Evolutionary conservation across 2,888 invertebrate genomes (phyloP).

Genomic region (Drosophila nigricruria): DNA sequence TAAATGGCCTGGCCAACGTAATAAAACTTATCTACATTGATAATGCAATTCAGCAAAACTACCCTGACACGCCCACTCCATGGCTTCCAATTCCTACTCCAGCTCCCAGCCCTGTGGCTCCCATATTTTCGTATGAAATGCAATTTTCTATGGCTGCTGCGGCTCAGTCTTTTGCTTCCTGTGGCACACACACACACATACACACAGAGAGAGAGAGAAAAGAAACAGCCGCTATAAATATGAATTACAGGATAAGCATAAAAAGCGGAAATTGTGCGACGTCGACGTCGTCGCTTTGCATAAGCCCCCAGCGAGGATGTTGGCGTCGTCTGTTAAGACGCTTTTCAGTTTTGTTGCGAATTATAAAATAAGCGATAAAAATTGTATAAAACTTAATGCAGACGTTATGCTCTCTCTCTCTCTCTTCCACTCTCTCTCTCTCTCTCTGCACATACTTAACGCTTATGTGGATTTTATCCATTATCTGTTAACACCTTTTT

Average conservation of each 20-base stretch:
- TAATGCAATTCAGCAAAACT: slow-evolving; percentile 65
- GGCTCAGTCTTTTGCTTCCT: slow-evolving; percentile 59
- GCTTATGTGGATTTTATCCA: slow-evolving; percentile 71
- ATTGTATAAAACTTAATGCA: slow-evolving; percentile 79
- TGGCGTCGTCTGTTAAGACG: slow-evolving; percentile 59
- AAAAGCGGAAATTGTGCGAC: slow-evolving; percentile 84
- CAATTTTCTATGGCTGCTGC: slow-evolving; percentile 70
- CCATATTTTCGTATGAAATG: slow-evolving; percentile 55
- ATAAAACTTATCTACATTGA: slow-evolving; percentile 74
- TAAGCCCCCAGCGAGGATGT: slow-evolving; percentile 57
- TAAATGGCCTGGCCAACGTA: slow-evolving; percentile 37
- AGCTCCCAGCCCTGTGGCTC: slow-evolving; percentile 7
- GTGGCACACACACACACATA: slow-evolving; percentile 37
- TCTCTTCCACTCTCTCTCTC: background rate
- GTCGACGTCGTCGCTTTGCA: slow-evolving; percentile 68
- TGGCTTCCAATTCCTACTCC: too few relatives aligned
- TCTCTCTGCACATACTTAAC: slow-evolving; percentile 33
- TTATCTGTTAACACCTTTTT: slow-evolving; percentile 78
- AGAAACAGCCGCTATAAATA: slow-evolving; percentile 82
- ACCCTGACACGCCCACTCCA: background rate
- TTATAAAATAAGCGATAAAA: slow-evolving; percentile 81
- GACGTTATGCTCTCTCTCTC: slow-evolving; percentile 28
- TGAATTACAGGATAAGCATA: slow-evolving; percentile 85
- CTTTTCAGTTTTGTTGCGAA: slow-evolving; percentile 76
- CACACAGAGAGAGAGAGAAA: background rate